Evolutionary conservation across 2,888 invertebrate genomes (phyloP).

Genomic region (Tinea semifulvella): DNA sequence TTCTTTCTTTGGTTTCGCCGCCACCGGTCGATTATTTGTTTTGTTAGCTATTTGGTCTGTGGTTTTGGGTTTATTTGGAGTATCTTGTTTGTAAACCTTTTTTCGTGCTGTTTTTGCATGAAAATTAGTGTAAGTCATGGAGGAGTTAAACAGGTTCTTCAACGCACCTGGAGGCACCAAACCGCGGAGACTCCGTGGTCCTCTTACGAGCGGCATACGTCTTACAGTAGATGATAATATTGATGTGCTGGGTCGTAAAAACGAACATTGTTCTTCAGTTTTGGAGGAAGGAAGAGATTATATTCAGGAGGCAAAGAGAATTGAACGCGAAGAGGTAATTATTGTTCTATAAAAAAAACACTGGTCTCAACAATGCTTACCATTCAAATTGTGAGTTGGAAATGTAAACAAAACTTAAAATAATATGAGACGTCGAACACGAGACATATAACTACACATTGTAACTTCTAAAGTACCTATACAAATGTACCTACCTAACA

Average conservation of each 20-base stretch:
- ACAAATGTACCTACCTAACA: no score
- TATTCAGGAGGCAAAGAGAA: constrained; percentile 36
- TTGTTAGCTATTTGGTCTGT: not conserved
- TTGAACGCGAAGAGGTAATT: constrained; percentile 37
- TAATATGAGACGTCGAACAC: no score
- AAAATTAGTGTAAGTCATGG: constrained; percentile 28
- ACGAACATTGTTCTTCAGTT: constrained; percentile 41
- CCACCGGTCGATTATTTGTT: no score
- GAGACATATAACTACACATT: no score
- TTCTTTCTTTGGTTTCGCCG: no score
- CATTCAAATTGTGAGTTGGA: no score
- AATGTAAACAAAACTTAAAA: no score
- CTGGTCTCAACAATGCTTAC: no score
- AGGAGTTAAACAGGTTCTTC: constrained; percentile 48
- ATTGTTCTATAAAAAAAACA: no score
- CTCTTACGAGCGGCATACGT: constrained; percentile 42
- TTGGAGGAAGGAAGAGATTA: constrained; percentile 41
- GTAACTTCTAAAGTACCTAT: no score
- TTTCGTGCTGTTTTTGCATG: constrained; percentile 15
- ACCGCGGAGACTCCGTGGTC: constrained; percentile 36
- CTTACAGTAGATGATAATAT: constrained; percentile 37
- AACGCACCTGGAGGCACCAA: constrained; percentile 37
- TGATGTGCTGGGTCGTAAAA: constrained; percentile 33
- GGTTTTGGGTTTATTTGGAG: not conserved
- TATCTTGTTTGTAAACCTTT: constrained; percentile 7